Conservation (phyloP, 2,113 vertebrate genomes). For the Sturnira hondurensis region DNA sequence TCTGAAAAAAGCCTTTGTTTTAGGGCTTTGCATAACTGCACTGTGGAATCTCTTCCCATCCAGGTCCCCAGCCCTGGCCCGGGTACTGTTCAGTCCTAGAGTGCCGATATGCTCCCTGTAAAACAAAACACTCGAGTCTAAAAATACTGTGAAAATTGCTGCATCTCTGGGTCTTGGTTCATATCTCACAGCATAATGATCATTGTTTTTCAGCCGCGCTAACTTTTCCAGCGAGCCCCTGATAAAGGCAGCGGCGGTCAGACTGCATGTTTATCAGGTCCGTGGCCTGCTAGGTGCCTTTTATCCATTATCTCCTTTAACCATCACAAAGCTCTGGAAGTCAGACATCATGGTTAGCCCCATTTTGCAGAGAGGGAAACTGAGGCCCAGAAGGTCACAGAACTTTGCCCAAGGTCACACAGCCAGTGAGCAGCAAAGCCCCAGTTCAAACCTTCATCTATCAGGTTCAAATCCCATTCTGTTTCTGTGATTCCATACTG, state of each 20-base stretch:
- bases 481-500: neutral
- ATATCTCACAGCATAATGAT: neutral
- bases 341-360: neutral
- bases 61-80: neutral
- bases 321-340: neutral
- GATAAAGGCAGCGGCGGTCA: neutral
- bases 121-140: neutral
- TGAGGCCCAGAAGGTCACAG: neutral
- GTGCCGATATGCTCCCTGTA: neutral
- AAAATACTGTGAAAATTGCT: neutral
- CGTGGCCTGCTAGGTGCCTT: rapidly evolving
- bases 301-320: neutral
- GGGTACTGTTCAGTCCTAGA: neutral
- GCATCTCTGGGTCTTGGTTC: neutral
- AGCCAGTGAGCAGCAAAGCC: neutral
- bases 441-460: neutral
- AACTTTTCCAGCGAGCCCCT: neutral
- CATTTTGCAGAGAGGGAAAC: neutral
- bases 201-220: neutral
- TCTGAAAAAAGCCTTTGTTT: slow-evolving; percentile 70
- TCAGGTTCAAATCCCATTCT: neutral
- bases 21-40: slow-evolving; percentile 47
- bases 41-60: slow-evolving; percentile 17
- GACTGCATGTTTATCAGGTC: neutral
- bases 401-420: neutral